These are phyloP conservation scores for Mohoua ochrocephala DNA, from an alignment of 2,113 vertebrate genomes.

Conservation along the genomic window DNA sequence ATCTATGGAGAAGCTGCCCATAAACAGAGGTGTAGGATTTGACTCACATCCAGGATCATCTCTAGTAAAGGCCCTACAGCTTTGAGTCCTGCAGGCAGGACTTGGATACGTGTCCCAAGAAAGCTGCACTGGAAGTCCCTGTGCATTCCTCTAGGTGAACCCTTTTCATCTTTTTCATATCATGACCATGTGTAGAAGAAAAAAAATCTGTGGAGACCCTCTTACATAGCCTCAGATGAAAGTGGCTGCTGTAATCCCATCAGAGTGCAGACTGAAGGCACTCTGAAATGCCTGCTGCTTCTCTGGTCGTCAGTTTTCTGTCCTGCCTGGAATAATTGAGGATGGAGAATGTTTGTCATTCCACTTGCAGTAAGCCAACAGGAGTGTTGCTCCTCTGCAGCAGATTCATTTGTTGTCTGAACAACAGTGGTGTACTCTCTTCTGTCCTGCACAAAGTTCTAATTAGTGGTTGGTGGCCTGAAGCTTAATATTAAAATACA, in stretches of 20 bases:
- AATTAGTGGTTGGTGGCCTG: not conserved
- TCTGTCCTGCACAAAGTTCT: not conserved
- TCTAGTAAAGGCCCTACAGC: not conserved
- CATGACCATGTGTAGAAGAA: not conserved
- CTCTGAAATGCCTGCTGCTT: not conserved
- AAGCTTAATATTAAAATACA: not conserved
- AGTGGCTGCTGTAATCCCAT: not conserved
- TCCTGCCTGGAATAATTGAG: not conserved
- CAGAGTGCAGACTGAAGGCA: not conserved
- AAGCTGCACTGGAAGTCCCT: not conserved
- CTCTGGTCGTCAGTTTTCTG: not conserved
- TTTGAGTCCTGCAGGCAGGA: not conserved
- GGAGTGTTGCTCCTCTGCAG: not conserved
- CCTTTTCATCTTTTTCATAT: not conserved
- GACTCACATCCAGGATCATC: not conserved
- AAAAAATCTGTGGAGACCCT: not conserved
- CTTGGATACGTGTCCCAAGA: not conserved
- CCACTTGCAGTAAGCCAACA: not conserved
- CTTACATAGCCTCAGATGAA: not conserved
- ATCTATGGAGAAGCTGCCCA: not conserved
- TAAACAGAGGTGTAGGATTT: not conserved
- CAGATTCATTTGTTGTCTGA: not conserved
- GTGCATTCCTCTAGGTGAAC: not conserved
- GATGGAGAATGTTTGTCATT: not conserved
- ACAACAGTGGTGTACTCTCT: not conserved